phyloP scores from a whole-genome alignment of 2,888 invertebrate genomes.

The Caenorhabditis virilis region DNA sequence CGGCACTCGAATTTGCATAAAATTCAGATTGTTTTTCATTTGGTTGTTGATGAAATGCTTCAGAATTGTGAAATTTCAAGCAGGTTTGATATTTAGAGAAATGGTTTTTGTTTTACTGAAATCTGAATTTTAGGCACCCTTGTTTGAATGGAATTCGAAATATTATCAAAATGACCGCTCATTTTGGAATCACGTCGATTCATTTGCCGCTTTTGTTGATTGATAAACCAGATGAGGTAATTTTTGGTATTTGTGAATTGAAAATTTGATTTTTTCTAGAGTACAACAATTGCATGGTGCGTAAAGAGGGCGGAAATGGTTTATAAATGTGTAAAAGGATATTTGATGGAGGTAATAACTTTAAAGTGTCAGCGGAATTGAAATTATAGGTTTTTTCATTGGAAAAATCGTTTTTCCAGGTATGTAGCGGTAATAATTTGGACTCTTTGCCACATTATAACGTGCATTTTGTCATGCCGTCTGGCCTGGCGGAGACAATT shows the following conservation, averaged over 20 bases:
- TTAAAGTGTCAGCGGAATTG: neutral
- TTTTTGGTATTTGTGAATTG: neutral
- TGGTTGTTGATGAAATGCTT: slow-evolving; percentile 82
- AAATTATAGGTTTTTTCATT: neutral
- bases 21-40: slow-evolving; percentile 85
- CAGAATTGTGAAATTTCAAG: slow-evolving; percentile 80
- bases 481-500: slow-evolving; percentile 77
- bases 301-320: slow-evolving; percentile 91
- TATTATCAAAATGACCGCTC: slow-evolving; percentile 90
- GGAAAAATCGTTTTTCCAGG: slow-evolving; percentile 18
- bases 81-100: slow-evolving; percentile 14
- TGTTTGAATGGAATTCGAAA: slow-evolving; percentile 89
- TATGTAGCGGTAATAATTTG: slow-evolving; percentile 40
- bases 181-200: slow-evolving; percentile 88
- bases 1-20: slow-evolving; percentile 63
- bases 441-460: slow-evolving; percentile 76
- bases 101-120: neutral
- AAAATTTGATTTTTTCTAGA: slow-evolving; percentile 65
- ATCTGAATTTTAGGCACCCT: slow-evolving; percentile 80
- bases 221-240: slow-evolving; percentile 89
- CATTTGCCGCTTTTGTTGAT: slow-evolving; percentile 89
- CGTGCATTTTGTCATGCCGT: slow-evolving; percentile 83
- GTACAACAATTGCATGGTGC: slow-evolving; percentile 92
- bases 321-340: slow-evolving; percentile 98
- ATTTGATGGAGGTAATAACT: slow-evolving; percentile 86